A percentile compares a stretch with the other conserved stretches of the same genome.
phyloP scores from a whole-genome alignment of 2,888 invertebrate species.

The Cheilosia variabilis region DNA sequence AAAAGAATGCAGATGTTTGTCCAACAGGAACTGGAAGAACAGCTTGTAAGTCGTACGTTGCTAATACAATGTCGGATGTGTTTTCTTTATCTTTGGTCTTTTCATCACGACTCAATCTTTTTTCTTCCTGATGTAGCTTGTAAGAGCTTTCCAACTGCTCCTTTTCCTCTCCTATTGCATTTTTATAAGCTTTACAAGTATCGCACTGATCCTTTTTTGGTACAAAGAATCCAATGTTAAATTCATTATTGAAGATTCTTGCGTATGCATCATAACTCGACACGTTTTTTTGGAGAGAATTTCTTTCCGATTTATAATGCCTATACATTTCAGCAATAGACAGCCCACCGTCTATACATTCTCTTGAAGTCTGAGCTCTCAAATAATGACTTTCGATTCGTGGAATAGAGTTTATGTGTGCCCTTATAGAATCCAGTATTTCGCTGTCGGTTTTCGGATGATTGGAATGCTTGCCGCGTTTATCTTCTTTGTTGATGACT shows the following conservation, averaged over 20 bases:
- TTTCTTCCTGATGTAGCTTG: constrained; percentile 25
- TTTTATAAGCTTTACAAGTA: constrained; percentile 26
- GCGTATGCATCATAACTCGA: constrained; percentile 1
- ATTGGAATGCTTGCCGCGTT: constrained; percentile 27
- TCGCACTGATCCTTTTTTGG: constrained; percentile 30
- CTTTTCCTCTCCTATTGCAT: constrained; percentile 10
- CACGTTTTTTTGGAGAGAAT: constrained; percentile 13
- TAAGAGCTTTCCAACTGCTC: constrained; percentile 7
- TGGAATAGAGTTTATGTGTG: neutral
- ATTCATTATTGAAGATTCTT: constrained; percentile 16
- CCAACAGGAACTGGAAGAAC: constrained; percentile 29
- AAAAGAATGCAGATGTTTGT: constrained; percentile 30
- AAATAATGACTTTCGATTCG: too few species aligned
- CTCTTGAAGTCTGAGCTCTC: constrained; percentile 13
- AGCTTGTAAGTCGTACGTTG: constrained; percentile 33
- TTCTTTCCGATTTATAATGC: neutral
- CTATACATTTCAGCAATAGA: constrained; percentile 5
- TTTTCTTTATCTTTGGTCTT: neutral
- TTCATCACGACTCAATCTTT: constrained; percentile 17
- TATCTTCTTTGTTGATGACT: neutral
- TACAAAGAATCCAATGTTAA: constrained; percentile 22
- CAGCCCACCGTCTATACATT: constrained; percentile 3
- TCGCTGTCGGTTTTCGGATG: constrained; percentile 34
- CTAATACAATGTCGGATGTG: constrained; percentile 17
- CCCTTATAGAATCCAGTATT: constrained; percentile 18